Percentiles rank a stretch among this genome's conserved stretches.
phyloP scores from a whole-genome alignment of 2,797 vertebrate genomes.

The Eidolon dupreanum region DNA sequence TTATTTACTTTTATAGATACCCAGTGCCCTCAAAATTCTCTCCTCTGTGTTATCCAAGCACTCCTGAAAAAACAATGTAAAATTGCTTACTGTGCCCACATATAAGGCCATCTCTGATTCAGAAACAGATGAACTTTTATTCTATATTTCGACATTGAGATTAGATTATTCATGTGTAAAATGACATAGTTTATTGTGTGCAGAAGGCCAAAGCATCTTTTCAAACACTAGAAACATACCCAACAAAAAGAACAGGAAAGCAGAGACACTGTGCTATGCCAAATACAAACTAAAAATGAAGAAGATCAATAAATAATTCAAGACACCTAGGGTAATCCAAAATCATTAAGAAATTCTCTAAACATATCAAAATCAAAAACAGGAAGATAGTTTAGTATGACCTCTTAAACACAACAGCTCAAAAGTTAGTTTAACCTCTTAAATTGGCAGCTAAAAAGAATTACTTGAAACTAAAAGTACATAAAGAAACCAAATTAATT shows the following conservation, averaged over 20 bases:
- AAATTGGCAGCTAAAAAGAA: neutral
- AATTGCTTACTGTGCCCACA: neutral
- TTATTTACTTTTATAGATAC: neutral
- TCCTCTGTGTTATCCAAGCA: neutral
- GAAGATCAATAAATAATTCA: conserved; percentile 37
- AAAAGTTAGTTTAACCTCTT: neutral
- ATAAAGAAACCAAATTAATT: conserved; percentile 42
- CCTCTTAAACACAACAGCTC: neutral
- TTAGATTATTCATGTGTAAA: neutral
- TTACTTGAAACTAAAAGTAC: conserved; percentile 28
- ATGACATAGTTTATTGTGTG: neutral
- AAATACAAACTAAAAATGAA: conserved; percentile 30
- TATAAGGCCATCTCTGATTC: conserved; percentile 3
- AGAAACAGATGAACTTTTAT: conserved; percentile 13
- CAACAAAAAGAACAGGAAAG: conserved; percentile 26
- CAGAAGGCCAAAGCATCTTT: conserved; percentile 27
- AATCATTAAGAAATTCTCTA: conserved; percentile 29
- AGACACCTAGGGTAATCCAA: neutral
- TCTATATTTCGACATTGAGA: neutral
- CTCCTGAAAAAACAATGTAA: neutral
- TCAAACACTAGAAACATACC: conserved; percentile 20
- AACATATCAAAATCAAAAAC: neutral
- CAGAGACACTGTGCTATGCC: neutral
- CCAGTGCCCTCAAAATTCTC: neutral
- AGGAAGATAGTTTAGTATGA: neutral